These are phyloP conservation scores for Campoplex capitator DNA, from an alignment of 2,888 invertebrate genomes.

Conservation along the genomic window DNA sequence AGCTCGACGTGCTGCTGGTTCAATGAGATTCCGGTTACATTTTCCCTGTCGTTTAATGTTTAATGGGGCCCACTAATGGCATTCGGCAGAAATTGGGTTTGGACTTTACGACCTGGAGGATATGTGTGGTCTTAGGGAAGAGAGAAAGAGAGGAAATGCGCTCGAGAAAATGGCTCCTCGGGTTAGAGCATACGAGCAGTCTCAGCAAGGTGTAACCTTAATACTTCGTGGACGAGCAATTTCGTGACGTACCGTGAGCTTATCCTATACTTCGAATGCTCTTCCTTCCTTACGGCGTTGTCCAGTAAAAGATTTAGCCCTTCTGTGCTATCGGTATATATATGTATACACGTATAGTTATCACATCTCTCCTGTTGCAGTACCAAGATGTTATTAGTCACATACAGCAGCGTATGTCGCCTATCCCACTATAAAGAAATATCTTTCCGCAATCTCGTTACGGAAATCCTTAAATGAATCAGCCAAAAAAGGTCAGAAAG, in stretches of 20 bases:
- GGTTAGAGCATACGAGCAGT: slow-evolving; percentile 49
- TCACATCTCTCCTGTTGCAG: slow-evolving; percentile 32
- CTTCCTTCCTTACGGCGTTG: slow-evolving; percentile 39
- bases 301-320: slow-evolving; percentile 53
- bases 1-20: slow-evolving; percentile 59
- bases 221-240: slow-evolving; percentile 64
- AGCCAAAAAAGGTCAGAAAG: slow-evolving; percentile 10
- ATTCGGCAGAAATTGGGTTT: slow-evolving; percentile 73
- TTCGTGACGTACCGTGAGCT: slow-evolving; percentile 55
- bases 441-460: slow-evolving; percentile 22
- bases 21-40: slow-evolving; percentile 71
- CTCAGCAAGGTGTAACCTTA: slow-evolving; percentile 59
- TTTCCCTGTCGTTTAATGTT: slow-evolving; percentile 74
- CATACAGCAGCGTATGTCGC: slow-evolving; percentile 6
- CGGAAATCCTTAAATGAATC: slow-evolving; percentile 14
- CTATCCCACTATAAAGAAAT: slow-evolving; percentile 2
- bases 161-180: slow-evolving; percentile 48
- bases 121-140: slow-evolving; percentile 67
- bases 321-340: slow-evolving; percentile 8
- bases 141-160: slow-evolving; percentile 52
- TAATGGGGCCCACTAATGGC: slow-evolving; percentile 73
- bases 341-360: slow-evolving; percentile 8
- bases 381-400: slow-evolving; percentile 38
- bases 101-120: slow-evolving; percentile 72
- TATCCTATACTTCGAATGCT: slow-evolving; percentile 41